Percentiles rank a stretch among this genome's conserved stretches.
Evolutionary conservation across 37 sponge, comb jelly and placozoan genomes (phyloP).

Genomic region (Cliona cf. orientalis): DNA sequence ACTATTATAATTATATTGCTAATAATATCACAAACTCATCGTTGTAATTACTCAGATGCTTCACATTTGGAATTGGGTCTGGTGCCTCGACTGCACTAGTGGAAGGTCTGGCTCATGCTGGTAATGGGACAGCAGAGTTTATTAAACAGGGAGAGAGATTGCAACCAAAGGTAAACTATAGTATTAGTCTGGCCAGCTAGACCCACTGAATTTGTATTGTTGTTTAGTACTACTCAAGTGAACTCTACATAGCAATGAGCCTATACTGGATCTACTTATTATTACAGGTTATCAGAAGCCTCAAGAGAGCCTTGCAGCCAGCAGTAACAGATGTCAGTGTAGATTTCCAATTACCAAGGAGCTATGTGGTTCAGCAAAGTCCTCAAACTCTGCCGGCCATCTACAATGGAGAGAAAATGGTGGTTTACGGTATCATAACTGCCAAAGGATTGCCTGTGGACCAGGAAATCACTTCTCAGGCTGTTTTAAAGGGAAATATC

Average conservation of each 20-base stretch:
- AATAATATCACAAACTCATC: background rate
- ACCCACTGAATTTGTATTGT: background rate
- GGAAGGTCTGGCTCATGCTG: conserved; percentile 81
- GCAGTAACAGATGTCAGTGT: conserved; percentile 48
- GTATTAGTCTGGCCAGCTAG: too few relatives aligned
- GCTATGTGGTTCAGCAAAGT: conserved; percentile 12
- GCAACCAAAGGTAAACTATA: conserved; percentile 83
- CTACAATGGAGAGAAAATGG: conserved; percentile 64
- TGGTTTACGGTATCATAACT: conserved; percentile 59
- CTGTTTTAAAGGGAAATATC: conserved; percentile 41
- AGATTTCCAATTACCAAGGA: conserved; percentile 37
- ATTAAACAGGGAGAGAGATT: conserved; percentile 70
- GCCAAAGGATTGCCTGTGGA: background rate
- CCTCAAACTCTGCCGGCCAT: conserved; percentile 56
- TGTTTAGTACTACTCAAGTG: background rate
- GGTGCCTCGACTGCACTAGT: conserved; percentile 84
- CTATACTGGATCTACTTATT: background rate
- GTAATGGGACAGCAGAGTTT: conserved; percentile 72
- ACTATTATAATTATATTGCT: background rate
- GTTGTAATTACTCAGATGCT: conserved; percentile 54
- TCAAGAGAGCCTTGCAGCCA: conserved; percentile 71
- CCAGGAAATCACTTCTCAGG: conserved; percentile 18
- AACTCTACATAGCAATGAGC: too few relatives aligned
- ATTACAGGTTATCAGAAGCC: conserved; percentile 61
- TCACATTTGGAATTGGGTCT: conserved; percentile 83